Percentiles rank a stretch among this genome's conserved stretches.
Conservation (phyloP, 2,888 invertebrate genomes). For the Cremastinae sp. region DNA sequence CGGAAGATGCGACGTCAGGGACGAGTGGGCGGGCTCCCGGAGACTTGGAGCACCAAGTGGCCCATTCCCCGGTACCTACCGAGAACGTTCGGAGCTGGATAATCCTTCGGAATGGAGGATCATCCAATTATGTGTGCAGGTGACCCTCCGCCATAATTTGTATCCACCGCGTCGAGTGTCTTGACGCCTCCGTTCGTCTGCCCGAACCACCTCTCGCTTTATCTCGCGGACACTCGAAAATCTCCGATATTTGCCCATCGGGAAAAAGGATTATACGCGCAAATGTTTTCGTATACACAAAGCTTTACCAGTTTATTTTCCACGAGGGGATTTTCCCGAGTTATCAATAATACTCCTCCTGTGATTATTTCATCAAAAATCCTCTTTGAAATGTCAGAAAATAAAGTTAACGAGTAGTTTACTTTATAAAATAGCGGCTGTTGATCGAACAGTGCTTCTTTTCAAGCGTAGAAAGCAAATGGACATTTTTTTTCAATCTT, state of each 20-base stretch:
- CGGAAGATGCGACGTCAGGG: conserved; percentile 55
- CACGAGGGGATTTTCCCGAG: conserved; percentile 62
- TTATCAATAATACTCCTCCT: conserved; percentile 41
- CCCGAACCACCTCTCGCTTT: conserved; percentile 25
- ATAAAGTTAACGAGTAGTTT: too few species aligned
- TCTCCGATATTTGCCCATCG: conserved; percentile 59
- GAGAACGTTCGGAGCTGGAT: conserved; percentile 70
- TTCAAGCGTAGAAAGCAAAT: too few species aligned
- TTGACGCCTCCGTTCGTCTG: conserved; percentile 53
- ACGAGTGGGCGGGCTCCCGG: conserved; percentile 67
- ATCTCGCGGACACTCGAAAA: too few species aligned
- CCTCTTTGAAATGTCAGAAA: too few species aligned
- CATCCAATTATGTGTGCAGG: conserved; percentile 76
- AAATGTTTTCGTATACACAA: conserved; percentile 73
- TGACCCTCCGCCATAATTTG: conserved; percentile 75
- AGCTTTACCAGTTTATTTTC: conserved; percentile 65
- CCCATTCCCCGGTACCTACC: conserved; percentile 61
- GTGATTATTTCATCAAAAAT: too few species aligned
- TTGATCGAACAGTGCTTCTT: too few species aligned
- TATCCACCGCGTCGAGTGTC: conserved; percentile 71
- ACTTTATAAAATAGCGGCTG: too few species aligned
- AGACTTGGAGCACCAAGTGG: conserved; percentile 52
- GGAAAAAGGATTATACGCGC: conserved; percentile 68
- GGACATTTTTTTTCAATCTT: too few species aligned
- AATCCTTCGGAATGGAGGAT: conserved; percentile 74